Evolutionary conservation across 1,140 invertebrate genomes (phyloP).

Genomic region (Drosophila kohkoa): DNA sequence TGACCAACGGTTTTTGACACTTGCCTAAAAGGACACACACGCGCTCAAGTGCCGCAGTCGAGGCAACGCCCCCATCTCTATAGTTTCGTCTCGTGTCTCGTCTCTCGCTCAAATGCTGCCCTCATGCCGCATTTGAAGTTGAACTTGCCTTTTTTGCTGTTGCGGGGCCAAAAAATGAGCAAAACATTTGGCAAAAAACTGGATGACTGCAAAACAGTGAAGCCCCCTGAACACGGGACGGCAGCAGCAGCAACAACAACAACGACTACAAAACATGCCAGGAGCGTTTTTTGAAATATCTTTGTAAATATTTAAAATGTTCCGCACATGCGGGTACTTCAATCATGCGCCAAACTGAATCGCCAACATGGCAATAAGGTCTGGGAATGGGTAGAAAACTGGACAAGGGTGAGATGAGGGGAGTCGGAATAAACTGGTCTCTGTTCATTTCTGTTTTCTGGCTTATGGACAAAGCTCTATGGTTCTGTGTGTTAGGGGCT

Average conservation of each 20-base stretch:
- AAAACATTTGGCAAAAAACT: constrained; percentile 64
- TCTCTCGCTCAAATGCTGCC: constrained; percentile 31
- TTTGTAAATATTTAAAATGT: constrained; percentile 84
- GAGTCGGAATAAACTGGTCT: constrained; percentile 5
- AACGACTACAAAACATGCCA: constrained; percentile 67
- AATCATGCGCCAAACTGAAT: constrained; percentile 74
- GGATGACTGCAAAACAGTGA: constrained; percentile 40
- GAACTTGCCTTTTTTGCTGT: constrained; percentile 55
- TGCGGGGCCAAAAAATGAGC: constrained; percentile 66
- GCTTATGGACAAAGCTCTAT: constrained; percentile 18
- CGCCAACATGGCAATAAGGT: constrained; percentile 24
- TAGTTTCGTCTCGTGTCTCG: not conserved
- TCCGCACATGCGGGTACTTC: constrained; percentile 80
- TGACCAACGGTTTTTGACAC: constrained; percentile 85
- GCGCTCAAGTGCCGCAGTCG: constrained; percentile 65
- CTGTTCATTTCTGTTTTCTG: constrained; percentile 40
- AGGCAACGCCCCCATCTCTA: not conserved
- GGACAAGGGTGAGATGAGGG: not conserved
- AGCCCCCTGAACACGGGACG: constrained; percentile 50
- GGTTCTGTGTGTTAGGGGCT: not conserved
- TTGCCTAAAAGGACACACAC: constrained; percentile 83
- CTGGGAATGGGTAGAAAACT: not conserved
- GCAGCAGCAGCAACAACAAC: constrained; percentile 42
- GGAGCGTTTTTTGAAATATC: constrained; percentile 83
- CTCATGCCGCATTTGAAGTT: constrained; percentile 76